Conservation (phyloP, 2,797 vertebrate species). For the Ispidina lecontei region DNA sequence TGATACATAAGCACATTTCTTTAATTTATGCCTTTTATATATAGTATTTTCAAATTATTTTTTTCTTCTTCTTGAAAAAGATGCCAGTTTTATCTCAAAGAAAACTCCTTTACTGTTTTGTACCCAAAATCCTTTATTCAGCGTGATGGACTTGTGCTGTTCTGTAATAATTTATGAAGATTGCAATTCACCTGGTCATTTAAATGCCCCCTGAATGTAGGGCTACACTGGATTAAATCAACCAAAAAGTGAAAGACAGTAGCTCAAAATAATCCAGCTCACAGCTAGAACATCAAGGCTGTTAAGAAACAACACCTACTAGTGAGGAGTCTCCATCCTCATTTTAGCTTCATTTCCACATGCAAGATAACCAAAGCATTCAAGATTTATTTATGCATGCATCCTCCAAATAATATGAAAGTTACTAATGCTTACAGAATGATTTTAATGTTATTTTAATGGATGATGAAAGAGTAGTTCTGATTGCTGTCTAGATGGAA, state of each 20-base stretch:
- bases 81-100: not conserved
- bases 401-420: constrained; percentile 66
- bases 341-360: constrained; percentile 30
- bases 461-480: constrained; percentile 58
- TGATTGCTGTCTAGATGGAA: constrained; percentile 42
- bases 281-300: not conserved
- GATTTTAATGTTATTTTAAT: constrained; percentile 61
- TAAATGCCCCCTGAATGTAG: not conserved
- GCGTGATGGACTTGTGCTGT: not conserved
- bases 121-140: not conserved
- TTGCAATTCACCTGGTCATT: not conserved
- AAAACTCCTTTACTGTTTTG: not conserved
- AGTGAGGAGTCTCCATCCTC: not conserved
- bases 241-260: not conserved
- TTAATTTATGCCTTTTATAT: not conserved
- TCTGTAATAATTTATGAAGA: not conserved
- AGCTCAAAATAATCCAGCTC: not conserved
- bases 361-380: not conserved
- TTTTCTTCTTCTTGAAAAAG: not conserved
- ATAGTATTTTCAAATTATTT: not conserved
- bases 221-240: not conserved
- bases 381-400: constrained; percentile 55
- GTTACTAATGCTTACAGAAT: constrained; percentile 52
- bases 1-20: not conserved
- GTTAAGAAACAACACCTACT: not conserved